Evolutionary conservation across 2,797 vertebrate genomes (phyloP), one percentile per base, ranked within the genome.

Genomic region (Taenioides sp.): DNA sequence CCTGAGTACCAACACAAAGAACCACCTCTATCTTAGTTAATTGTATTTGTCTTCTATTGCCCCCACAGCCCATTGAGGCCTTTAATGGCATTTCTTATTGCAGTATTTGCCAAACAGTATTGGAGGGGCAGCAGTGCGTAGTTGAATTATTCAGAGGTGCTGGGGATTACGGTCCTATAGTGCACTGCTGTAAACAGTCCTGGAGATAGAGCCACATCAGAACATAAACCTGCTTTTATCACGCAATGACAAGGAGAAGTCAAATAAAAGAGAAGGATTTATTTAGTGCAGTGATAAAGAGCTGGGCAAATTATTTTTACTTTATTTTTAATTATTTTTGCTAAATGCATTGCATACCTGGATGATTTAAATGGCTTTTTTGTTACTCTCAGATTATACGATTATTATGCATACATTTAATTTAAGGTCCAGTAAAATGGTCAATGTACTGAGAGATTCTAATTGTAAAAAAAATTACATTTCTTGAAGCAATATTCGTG

Each of bases 31-130:
- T 63, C 69, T 82, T 71, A 71, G 72, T 83, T 77, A 69, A 86
- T 9, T 75, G 43, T 73, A 22, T 64, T 61, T 74, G 70, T 75
- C 67, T 73, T 74, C 59, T 66, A 67, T 71, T 65, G 78, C 65
- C 80, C 79, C 77, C 84, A 72, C 74, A 82, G 77, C 57, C 78
- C 77, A 23, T 69, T 92, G 92, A 94, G 93, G 92, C 91, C 81
- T 94, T 96, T 96, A 93, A 92, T 92, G 94, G 94, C 92, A 95
- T 95, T 94, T 95, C 93, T 97, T 94, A 95, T 96, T 95, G 96
- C 79, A 85, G 92, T 89, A 74, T 95, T 96, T 96, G 94, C 91
- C 86, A 97, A 97, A 96, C 94, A 94, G 92, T 93, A 93, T 93
- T 93, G 90, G 89, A 93, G 92, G 80, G 94, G 93, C 93, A 93